phyloP scores from a whole-genome alignment of 2,113 vertebrate species.

The Sander lucioperca region DNA sequence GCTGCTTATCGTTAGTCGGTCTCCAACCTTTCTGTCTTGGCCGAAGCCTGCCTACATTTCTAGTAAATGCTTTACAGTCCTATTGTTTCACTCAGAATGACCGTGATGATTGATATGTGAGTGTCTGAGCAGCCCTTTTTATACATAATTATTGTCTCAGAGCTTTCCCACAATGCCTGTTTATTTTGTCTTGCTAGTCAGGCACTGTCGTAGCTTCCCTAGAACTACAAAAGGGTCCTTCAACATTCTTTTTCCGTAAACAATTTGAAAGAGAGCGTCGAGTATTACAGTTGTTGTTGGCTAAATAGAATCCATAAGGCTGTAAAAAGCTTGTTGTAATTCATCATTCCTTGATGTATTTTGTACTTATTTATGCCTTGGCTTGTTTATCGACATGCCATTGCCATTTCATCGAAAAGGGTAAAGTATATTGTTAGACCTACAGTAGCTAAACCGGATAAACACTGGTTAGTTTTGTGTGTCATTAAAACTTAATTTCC shows the following conservation, averaged over 20 bases:
- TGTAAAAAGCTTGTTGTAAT: neutral
- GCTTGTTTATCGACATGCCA: slow-evolving; percentile 47
- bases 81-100: rapidly evolving
- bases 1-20: neutral
- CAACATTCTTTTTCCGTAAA: slow-evolving; percentile 62
- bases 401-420: slow-evolving; percentile 22
- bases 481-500: neutral
- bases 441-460: neutral
- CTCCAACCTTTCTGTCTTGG: neutral
- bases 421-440: slow-evolving; percentile 33
- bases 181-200: slow-evolving; percentile 12
- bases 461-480: neutral
- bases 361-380: slow-evolving; percentile 25
- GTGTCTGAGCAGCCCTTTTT: rapidly evolving
- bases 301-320: neutral
- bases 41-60: slow-evolving; percentile 26
- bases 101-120: rapidly evolving
- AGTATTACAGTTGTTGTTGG: rapidly evolving
- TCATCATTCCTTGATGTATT: slow-evolving; percentile 49
- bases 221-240: slow-evolving; percentile 43
- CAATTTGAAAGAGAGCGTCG: neutral
- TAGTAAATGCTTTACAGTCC: neutral
- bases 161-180: rapidly evolving
- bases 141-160: rapidly evolving
- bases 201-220: slow-evolving; percentile 2